Percentiles rank a stretch among this genome's conserved stretches.
Conservation (phyloP, 2,888 invertebrate genomes). For the Tillus elongatus region DNA sequence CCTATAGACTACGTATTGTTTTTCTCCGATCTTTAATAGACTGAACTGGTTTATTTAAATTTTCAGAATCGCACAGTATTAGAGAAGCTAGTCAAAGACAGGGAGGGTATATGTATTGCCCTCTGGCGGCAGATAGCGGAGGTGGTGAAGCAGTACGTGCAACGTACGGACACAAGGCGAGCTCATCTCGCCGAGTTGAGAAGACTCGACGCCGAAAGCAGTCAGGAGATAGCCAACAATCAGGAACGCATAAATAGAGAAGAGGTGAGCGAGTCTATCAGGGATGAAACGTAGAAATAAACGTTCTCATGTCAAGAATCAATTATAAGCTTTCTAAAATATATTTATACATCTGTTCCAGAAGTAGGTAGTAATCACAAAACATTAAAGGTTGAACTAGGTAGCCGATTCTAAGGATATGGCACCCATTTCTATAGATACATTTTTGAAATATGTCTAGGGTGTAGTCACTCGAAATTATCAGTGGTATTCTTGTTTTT, state of each 20-base stretch:
- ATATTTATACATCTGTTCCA: too few relatives aligned
- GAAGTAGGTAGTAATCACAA: too few relatives aligned
- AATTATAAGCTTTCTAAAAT: too few relatives aligned
- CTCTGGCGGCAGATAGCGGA: constrained; percentile 35
- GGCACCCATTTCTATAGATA: too few relatives aligned
- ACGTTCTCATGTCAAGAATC: not conserved
- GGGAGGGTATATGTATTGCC: constrained; percentile 25
- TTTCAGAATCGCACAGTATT: constrained; percentile 30
- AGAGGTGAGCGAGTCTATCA: constrained; percentile 26
- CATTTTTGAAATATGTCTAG: too few relatives aligned
- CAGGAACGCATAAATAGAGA: constrained; percentile 30
- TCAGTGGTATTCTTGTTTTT: too few relatives aligned
- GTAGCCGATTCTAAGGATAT: too few relatives aligned
- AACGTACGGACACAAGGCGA: constrained; percentile 32
- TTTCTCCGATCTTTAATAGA: too few relatives aligned
- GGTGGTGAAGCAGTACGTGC: constrained; percentile 30
- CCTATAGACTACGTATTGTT: too few relatives aligned
- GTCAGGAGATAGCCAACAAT: constrained; percentile 29
- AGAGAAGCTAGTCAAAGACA: constrained; percentile 25
- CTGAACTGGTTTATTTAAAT: constrained; percentile 8
- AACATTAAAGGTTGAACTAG: too few relatives aligned
- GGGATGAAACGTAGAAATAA: too few relatives aligned
- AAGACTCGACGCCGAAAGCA: constrained; percentile 34
- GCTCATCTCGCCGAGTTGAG: constrained; percentile 36
- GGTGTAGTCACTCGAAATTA: too few relatives aligned